Base-by-base conservation (phyloP, 2,113 vertebrate genomes). In the Phalacrocorax brasilianus region DNA sequence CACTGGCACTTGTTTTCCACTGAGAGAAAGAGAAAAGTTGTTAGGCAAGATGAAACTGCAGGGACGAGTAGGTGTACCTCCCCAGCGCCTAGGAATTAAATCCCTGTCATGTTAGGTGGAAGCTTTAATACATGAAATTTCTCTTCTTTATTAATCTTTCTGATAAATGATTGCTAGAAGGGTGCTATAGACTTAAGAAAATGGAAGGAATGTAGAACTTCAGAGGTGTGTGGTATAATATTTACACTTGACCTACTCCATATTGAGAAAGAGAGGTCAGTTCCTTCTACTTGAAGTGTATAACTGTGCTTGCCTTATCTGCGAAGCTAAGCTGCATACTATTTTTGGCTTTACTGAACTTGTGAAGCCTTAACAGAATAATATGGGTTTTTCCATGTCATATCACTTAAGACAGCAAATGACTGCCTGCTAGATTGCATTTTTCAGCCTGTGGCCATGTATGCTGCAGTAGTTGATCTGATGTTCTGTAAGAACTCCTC, bases 281-380 rank as follows among this genome's bases (percentile, higher is more conserved):
- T 92, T 88, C 53, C 88, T 95, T 91, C 45, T 68, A 14, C 49
- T 75, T 73, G 21, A 76, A 71, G 68, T 65, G 21, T 52, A n/a
- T 45, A 93, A 79, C 35, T 82, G 23, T 87, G 65, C 33, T 75
- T 87, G 91, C 42, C 68, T 91, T 94, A 89, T 88, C 94, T 88
- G 16, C 6, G 24, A 88, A 94, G 73, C 85, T 52, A 93, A 75
- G 35, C 49, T 91, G 81, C 47, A 35, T 63, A 22, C 63, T 84
- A 5, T 65, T 95, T 95, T 94, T 93, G 47, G 78, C 67, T 91
- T 95, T 93, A 73, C 56, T 92, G 78, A 94, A 82, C 58, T 91
- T 93, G 52, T 94, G 83, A 91, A 97, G 65, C 61, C 75, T 89
- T 94, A 89, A 62, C 14, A 89, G 79, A 89, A 63, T 89, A 84